Conservation (phyloP, 2,888 invertebrate genomes). For the Geotrupes spiniger region DNA sequence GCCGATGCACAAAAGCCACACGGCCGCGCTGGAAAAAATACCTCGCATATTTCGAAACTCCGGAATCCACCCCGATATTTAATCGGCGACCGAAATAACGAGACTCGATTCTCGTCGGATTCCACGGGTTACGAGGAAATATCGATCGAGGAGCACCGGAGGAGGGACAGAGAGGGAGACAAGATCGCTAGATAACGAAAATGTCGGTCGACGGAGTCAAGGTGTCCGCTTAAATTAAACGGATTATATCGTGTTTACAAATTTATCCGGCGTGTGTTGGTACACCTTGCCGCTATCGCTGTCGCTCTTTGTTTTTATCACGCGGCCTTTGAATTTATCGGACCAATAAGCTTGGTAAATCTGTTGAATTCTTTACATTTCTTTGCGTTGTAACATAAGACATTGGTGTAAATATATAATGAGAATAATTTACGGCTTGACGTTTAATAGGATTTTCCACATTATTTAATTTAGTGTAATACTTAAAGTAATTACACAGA, state of each 20-base stretch:
- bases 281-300: no score
- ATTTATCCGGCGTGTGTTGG: slow-evolving; percentile 13
- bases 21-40: slow-evolving; percentile 21
- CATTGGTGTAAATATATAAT: no score
- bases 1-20: slow-evolving; percentile 24
- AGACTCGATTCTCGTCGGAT: slow-evolving; percentile 10
- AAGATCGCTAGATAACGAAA: slow-evolving; percentile 14
- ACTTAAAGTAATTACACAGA: no score
- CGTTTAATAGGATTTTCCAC: no score
- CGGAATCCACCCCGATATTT: slow-evolving; percentile 18
- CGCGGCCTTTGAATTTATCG: no score
- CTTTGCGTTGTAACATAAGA: no score
- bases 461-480: no score
- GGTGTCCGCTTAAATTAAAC: slow-evolving; percentile 17
- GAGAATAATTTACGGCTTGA: no score
- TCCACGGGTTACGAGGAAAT: slow-evolving; percentile 15
- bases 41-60: slow-evolving; percentile 21
- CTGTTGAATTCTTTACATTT: no score
- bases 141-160: slow-evolving; percentile 14
- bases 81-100: slow-evolving; percentile 16
- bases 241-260: slow-evolving; percentile 18
- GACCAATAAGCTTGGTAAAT: no score
- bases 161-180: no score
- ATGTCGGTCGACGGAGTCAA: slow-evolving; percentile 9
- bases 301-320: no score